Conservation (phyloP, 2,113 vertebrate genomes). For the Brienomyrus longianalis region DNA sequence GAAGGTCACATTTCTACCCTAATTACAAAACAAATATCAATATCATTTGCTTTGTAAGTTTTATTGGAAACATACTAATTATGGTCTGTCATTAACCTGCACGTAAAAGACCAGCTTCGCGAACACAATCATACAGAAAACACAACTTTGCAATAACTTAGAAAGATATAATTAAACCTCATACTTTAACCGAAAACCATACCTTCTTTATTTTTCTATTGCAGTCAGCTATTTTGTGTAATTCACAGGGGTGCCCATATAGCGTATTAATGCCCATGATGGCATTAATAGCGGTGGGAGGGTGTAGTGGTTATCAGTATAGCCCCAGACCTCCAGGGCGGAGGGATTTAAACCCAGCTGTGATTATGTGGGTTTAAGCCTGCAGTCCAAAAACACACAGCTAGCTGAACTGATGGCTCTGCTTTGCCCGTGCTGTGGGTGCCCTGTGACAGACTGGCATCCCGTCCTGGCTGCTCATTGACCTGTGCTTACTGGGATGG, state of each 20-base stretch:
- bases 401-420: not conserved
- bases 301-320: not conserved
- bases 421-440: not conserved
- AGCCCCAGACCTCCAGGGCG: not conserved
- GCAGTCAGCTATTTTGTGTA: not conserved
- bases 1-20: not conserved
- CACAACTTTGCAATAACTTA: not conserved
- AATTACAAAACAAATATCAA: not conserved
- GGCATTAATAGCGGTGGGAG: rapidly evolving
- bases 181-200: not conserved
- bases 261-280: not conserved
- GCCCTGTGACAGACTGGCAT: not conserved
- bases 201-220: not conserved
- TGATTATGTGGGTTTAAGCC: not conserved
- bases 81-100: not conserved
- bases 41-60: not conserved
- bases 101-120: not conserved
- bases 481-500: not conserved
- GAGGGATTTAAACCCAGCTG: not conserved
- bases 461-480: not conserved
- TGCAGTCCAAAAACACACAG: not conserved
- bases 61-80: not conserved
- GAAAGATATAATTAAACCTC: not conserved
- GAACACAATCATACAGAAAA: not conserved
- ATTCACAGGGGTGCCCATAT: not conserved